phyloP scores from a whole-genome alignment of 2,797 vertebrate genomes.

The Sarcophilus harrisii region DNA sequence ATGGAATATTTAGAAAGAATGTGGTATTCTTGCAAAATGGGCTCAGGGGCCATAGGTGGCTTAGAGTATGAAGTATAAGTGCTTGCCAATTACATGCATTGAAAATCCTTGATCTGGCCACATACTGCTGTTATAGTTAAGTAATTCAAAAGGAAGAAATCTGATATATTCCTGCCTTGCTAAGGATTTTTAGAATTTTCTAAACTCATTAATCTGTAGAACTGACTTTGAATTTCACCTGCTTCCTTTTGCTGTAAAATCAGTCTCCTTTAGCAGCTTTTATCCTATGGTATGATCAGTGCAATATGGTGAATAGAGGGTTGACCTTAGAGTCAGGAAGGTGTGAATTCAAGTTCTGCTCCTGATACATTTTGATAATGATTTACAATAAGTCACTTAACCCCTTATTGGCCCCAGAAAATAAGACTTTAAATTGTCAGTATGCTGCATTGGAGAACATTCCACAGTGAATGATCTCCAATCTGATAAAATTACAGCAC shows the following conservation, averaged over 20 bases:
- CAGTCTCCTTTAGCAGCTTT: neutral
- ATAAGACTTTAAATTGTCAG: neutral
- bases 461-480: neutral
- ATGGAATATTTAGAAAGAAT: constrained; percentile 68
- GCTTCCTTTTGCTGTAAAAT: neutral
- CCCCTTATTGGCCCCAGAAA: neutral
- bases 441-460: neutral
- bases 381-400: neutral
- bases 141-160: constrained; percentile 48
- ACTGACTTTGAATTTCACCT: neutral
- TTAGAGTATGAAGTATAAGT: constrained; percentile 45
- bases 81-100: constrained; percentile 16
- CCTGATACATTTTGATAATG: neutral
- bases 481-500: neutral
- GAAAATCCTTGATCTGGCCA: constrained; percentile 46
- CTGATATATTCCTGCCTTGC: constrained; percentile 36
- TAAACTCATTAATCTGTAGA: constrained; percentile 7
- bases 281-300: neutral
- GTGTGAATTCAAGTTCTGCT: neutral
- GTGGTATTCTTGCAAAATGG: constrained; percentile 53
- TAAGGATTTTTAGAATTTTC: constrained; percentile 40
- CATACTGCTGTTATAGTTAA: constrained; percentile 47
- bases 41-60: constrained; percentile 33
- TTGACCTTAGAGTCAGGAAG: neutral
- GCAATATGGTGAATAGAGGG: neutral